Evolutionary conservation across 2,113 vertebrate species (phyloP), one percentile per base, ranked within the genome.

Genomic region (Chloebia gouldiae): DNA sequence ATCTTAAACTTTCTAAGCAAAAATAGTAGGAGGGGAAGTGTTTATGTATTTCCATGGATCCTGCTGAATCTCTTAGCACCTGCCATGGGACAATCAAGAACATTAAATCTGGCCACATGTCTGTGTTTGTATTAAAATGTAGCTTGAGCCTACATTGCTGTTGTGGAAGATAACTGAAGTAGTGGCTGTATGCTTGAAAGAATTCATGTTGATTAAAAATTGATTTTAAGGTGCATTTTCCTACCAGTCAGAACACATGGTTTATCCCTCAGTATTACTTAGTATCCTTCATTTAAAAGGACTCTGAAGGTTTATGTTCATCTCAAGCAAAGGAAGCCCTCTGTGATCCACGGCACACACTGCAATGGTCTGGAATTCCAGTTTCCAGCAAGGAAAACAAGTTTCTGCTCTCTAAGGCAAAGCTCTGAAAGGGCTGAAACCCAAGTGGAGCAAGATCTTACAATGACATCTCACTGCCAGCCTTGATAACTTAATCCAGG

Each of bases 261-360:
- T 91, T 96, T 91, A 57, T 61, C 40, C 56, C 59, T 95, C 82
- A 95, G 44, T 92, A 83, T 93, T 94, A 70, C 10, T 56, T 40
- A 8, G 27, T 93, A 81, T 75, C 88, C 76, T 95, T 96, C 76
- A 91, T 93, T 86, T 86, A 86, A 83, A 97, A 96, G 72, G 60
- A 91, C 84, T 93, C 94, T 40, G 86, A 93, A 96, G 80, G 94
- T 96, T 95, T 66, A 20, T 81, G 54, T 96, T 86, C 69, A 31
- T 93, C 88, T 95, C 92, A 70, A 94, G 82, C 80, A 51, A 73
- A 91, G 90, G 86, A 91, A 89, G 8, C 47, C 15, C 30, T 49
- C 39, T 16, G 10, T 49, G 42, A 65, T 40, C 70, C 13, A 3
- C 10, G 33, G 51, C 61, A 81, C 1, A 4, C 35, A 27, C 28